phyloP scores from a whole-genome alignment of 2,888 invertebrate genomes.

The Griposia aprilina region DNA sequence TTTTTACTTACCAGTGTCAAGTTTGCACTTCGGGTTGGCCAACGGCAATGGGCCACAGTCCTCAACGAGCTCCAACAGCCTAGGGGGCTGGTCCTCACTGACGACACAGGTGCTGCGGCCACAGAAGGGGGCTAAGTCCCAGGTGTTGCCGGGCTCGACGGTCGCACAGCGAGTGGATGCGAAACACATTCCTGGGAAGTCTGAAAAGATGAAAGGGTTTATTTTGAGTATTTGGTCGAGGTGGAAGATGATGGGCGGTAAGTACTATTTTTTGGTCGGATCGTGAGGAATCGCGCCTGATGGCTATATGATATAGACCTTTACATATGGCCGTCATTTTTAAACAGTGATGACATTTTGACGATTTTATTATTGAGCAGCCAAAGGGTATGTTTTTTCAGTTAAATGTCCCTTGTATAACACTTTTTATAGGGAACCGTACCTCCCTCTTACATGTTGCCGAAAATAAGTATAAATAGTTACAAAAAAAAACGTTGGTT shows the following conservation, averaged over 20 bases:
- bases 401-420: no score
- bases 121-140: constrained; percentile 97
- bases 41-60: constrained; percentile 97
- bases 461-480: neutral
- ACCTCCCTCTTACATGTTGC: no score
- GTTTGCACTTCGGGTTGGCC: constrained; percentile 96
- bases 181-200: constrained; percentile 97
- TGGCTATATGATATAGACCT: no score
- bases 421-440: no score
- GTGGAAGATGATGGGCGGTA: no score
- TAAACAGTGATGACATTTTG: no score
- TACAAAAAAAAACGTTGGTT: no score
- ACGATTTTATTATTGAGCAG: no score
- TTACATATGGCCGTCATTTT: no score
- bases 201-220: constrained; percentile 77
- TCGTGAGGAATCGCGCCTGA: no score
- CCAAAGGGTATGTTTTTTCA: no score
- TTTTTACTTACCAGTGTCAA: constrained; percentile 89
- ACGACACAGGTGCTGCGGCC: constrained; percentile 97
- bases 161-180: constrained; percentile 97
- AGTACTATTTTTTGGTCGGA: no score
- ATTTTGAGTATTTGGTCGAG: neutral
- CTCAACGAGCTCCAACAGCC: constrained; percentile 95
- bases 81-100: constrained; percentile 93
- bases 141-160: constrained; percentile 95